These are phyloP conservation scores for Cloeon dipterum DNA, from an alignment of 2,888 invertebrate genomes.

Conservation along the genomic window DNA sequence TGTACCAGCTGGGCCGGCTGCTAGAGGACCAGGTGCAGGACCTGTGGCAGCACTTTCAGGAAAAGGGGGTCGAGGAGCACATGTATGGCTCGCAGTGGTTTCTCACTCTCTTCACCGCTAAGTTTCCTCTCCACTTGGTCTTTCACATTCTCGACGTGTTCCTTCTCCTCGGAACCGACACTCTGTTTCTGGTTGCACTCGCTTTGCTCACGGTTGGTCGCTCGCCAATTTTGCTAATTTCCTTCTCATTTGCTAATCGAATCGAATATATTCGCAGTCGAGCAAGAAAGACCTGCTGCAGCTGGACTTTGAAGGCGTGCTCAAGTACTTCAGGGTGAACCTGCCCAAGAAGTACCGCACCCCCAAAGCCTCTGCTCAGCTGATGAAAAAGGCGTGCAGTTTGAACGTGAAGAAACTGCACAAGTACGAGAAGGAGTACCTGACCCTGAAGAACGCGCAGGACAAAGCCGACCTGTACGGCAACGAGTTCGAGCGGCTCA, in stretches of 20 bases:
- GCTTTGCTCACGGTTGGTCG: conserved; percentile 81
- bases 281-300: conserved; percentile 77
- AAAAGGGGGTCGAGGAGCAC: conserved; percentile 80
- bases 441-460: conserved; percentile 43
- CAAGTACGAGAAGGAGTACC: conserved; percentile 85
- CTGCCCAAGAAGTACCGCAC: conserved; percentile 90
- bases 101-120: conserved; percentile 94
- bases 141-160: conserved; percentile 96
- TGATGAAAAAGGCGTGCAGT: conserved; percentile 76
- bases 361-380: conserved; percentile 66
- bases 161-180: conserved; percentile 80
- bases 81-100: conserved; percentile 99
- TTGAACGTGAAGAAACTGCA: conserved; percentile 82
- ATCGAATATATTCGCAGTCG: conserved; percentile 30
- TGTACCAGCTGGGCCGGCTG: conserved; percentile 84
- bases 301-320: conserved; percentile 89
- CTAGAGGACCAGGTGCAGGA: conserved; percentile 77
- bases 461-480: conserved; percentile 31
- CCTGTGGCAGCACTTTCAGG: conserved; percentile 57
- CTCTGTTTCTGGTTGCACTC: conserved; percentile 87
- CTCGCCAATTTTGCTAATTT: no score
- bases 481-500: conserved; percentile 29
- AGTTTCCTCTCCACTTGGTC: conserved; percentile 90
- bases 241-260: no score
- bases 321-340: conserved; percentile 94